phyloP scores from a whole-genome alignment of 2,113 vertebrate species.

The Triplophysa dalaica region DNA sequence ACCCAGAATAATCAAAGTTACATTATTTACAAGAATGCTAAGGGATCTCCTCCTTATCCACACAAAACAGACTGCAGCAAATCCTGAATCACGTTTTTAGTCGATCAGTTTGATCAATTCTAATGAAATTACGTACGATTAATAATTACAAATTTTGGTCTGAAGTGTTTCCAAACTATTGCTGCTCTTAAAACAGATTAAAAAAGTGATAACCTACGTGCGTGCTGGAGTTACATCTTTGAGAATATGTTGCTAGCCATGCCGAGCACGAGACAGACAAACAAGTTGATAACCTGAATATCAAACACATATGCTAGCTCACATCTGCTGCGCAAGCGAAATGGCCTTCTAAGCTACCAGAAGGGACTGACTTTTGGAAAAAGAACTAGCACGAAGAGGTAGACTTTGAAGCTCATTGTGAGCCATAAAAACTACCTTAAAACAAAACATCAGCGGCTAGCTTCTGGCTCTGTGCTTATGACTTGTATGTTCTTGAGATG shows the following conservation, averaged over 20 bases:
- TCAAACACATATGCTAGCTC: constrained; percentile 37
- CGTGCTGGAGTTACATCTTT: constrained; percentile 14
- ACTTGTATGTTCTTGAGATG: neutral
- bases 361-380: neutral
- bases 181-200: constrained; percentile 42
- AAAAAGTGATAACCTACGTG: constrained; percentile 35
- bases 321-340: constrained; percentile 15
- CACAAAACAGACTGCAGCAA: constrained; percentile 14
- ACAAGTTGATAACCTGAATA: constrained; percentile 23
- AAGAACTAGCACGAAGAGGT: constrained; percentile 24
- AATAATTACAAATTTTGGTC: constrained; percentile 18
- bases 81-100: neutral
- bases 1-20: constrained; percentile 37
- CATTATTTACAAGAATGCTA: constrained; percentile 49
- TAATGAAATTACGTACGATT: neutral
- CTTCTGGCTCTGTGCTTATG: neutral
- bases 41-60: constrained; percentile 3
- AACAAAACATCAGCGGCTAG: constrained; percentile 14
- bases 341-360: constrained; percentile 10
- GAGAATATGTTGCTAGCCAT: constrained; percentile 26
- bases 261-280: constrained; percentile 37
- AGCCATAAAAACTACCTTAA: constrained; percentile 42
- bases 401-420: constrained; percentile 41
- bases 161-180: constrained; percentile 37
- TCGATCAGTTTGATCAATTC: neutral